phyloP scores from a whole-genome alignment of 2,888 invertebrate genomes.

The Drosophila fungiperda region DNA sequence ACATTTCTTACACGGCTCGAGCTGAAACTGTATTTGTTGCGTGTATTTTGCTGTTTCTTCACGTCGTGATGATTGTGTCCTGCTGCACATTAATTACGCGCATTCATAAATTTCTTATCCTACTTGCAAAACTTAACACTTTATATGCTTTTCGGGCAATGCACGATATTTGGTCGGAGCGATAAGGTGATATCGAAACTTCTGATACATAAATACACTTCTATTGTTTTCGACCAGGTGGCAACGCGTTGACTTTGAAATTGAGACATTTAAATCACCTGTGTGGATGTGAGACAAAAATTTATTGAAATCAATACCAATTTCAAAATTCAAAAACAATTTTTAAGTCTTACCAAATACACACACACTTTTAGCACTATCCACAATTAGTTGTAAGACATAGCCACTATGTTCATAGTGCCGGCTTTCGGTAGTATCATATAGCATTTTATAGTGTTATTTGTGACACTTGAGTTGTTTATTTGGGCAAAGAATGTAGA shows the following conservation, averaged over 20 bases:
- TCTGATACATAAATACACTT: slow-evolving; percentile 8
- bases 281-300: neutral
- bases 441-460: neutral
- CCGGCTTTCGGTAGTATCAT: slow-evolving; percentile 36
- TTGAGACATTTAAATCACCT: neutral
- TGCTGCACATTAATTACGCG: slow-evolving; percentile 57
- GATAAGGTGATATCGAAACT: slow-evolving; percentile 39
- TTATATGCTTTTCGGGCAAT: slow-evolving; percentile 44
- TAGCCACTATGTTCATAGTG: slow-evolving; percentile 48
- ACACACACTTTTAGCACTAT: neutral
- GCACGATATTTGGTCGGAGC: slow-evolving; percentile 39
- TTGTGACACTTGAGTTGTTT: slow-evolving; percentile 13
- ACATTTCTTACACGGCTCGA: slow-evolving; percentile 81
- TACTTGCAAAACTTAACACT: slow-evolving; percentile 54
- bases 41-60: slow-evolving; percentile 45
- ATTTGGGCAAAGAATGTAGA: slow-evolving; percentile 22
- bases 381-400: neutral
- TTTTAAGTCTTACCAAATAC: neutral
- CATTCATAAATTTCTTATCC: slow-evolving; percentile 57
- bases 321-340: neutral
- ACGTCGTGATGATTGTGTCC: slow-evolving; percentile 44
- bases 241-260: slow-evolving; percentile 30
- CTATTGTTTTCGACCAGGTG: slow-evolving; percentile 7
- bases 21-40: slow-evolving; percentile 40
- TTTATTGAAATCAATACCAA: neutral